Conservation (phyloP, 2,113 vertebrate species). For the Thalassarche chlororhynchos region DNA sequence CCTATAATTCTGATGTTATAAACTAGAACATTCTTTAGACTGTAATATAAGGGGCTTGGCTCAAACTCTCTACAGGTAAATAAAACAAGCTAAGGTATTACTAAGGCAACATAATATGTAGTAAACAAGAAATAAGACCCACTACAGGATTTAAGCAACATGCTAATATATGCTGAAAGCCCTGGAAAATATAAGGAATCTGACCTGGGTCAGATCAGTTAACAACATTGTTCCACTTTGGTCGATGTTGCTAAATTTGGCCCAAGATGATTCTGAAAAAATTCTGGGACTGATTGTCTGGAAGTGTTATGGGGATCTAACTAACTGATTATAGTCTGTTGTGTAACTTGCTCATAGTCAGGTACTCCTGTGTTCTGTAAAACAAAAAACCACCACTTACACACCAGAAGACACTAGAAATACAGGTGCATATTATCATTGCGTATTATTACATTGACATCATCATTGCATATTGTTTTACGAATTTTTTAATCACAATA, state of each 20-base stretch:
- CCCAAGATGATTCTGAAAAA: neutral
- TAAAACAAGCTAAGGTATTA: neutral
- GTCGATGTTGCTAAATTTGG: neutral
- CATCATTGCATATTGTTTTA: neutral
- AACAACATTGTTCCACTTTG: neutral
- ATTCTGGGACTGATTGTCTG: neutral
- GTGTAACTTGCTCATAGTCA: neutral
- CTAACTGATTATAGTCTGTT: neutral
- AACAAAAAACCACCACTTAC: rapidly evolving
- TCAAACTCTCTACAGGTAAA: neutral
- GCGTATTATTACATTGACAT: neutral
- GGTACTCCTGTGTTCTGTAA: neutral
- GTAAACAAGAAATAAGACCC: neutral
- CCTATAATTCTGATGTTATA: neutral
- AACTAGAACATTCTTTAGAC: neutral
- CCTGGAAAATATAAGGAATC: neutral
- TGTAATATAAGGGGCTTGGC: neutral
- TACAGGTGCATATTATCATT: neutral
- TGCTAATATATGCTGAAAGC: neutral
- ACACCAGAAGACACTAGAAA: neutral
- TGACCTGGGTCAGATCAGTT: neutral
- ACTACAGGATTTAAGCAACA: neutral
- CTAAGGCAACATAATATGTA: neutral
- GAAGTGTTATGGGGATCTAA: neutral
- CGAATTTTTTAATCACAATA: neutral